Conservation (phyloP, 2,797 vertebrate species). For the Chaetodon trifasciatus region DNA sequence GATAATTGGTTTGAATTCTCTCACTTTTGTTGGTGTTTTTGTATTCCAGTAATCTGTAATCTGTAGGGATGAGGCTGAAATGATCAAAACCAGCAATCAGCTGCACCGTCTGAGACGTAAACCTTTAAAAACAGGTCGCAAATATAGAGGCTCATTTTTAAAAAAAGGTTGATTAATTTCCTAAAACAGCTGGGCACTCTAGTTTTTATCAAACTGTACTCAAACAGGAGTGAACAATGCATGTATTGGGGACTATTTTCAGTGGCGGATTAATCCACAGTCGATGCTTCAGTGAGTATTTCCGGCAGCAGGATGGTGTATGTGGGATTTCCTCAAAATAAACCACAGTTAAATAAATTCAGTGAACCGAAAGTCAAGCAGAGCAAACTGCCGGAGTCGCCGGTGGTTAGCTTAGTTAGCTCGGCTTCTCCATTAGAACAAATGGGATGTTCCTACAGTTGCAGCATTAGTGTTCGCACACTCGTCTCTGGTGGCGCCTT, state of each 20-base stretch:
- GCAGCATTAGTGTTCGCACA: no score
- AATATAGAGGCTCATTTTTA: background rate
- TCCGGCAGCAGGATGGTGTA: background rate
- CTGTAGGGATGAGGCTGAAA: no score
- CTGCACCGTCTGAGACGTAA: no score
- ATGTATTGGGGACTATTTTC: background rate
- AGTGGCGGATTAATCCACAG: background rate
- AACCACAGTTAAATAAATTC: background rate
- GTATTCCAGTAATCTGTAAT: background rate
- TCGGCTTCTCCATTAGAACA: no score
- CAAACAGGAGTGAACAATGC: background rate
- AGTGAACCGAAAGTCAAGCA: no score
- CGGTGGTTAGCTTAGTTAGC: no score
- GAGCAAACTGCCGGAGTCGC: no score
- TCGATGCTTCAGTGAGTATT: background rate
- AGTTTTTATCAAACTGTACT: background rate
- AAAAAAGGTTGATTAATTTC: background rate
- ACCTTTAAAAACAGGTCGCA: background rate
- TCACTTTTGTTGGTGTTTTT: no score
- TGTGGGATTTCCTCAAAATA: background rate
- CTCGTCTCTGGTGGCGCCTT: no score
- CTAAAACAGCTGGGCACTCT: background rate
- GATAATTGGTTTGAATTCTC: no score
- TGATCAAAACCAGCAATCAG: no score
- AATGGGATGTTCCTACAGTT: no score